A percentile compares a stretch with the other conserved stretches of the same genome.
These are phyloP conservation scores for Pogona vitticeps DNA, from an alignment of 2,113 vertebrate species.

Conservation along the genomic window DNA sequence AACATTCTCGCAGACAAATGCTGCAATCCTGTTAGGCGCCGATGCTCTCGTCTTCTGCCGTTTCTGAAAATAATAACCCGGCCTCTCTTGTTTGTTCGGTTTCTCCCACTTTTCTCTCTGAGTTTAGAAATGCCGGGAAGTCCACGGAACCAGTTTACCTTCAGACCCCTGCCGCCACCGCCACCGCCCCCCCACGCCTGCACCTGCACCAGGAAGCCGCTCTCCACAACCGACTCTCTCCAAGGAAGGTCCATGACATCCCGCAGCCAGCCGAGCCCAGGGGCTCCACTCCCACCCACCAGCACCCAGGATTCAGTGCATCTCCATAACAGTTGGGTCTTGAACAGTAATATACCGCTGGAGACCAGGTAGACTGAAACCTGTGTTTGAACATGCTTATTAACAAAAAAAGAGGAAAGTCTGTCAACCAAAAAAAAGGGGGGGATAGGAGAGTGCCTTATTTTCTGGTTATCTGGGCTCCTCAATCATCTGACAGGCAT, in stretches of 20 bases:
- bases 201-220: slow-evolving; percentile 89
- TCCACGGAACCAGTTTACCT: slow-evolving; percentile 94
- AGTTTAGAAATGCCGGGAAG: slow-evolving; percentile 87
- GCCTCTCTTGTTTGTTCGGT: slow-evolving; percentile 22
- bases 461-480: too few relatives aligned
- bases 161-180: slow-evolving; percentile 90
- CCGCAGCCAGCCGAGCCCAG: slow-evolving; percentile 88
- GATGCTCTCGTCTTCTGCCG: slow-evolving; percentile 5
- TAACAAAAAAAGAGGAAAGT: too few relatives aligned
- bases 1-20: slow-evolving; percentile 24
- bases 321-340: slow-evolving; percentile 96
- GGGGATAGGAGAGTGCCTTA: too few relatives aligned
- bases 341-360: slow-evolving; percentile 97
- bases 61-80: slow-evolving; percentile 15
- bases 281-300: slow-evolving; percentile 76
- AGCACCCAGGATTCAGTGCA: slow-evolving; percentile 83
- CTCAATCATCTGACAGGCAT: too few relatives aligned
- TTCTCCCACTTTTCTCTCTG: slow-evolving; percentile 20
- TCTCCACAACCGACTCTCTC: slow-evolving; percentile 86
- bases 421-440: too few relatives aligned
- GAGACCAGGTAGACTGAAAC: slow-evolving; percentile 89
- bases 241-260: slow-evolving; percentile 94
- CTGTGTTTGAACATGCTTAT: neutral
- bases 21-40: slow-evolving; percentile 38
- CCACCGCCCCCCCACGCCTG: slow-evolving; percentile 92